Conservation (phyloP, 2,888 invertebrate species). For the Philereme transversata region DNA sequence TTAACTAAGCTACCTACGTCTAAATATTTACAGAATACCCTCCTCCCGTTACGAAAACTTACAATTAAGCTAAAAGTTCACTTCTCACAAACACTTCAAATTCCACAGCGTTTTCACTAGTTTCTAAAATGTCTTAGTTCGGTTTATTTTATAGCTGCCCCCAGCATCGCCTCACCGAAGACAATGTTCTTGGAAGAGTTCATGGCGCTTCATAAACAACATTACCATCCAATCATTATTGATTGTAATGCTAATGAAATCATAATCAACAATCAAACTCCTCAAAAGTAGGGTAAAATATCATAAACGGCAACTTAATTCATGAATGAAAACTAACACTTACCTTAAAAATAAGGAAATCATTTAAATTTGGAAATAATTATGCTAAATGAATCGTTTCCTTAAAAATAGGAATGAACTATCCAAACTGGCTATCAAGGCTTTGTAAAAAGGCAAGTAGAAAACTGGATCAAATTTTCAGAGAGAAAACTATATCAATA, state of each 20-base stretch:
- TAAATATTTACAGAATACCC: slow-evolving; percentile 70
- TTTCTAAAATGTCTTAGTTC: slow-evolving; percentile 34
- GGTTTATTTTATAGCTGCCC: slow-evolving; percentile 46
- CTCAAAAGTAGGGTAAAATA: slow-evolving; percentile 18
- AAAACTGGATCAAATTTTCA: not conserved
- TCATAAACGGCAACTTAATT: slow-evolving; percentile 7
- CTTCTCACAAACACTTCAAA: slow-evolving; percentile 57
- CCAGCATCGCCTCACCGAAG: slow-evolving; percentile 75
- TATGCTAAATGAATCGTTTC: not conserved
- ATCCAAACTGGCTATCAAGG: slow-evolving; percentile 1
- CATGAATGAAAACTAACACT: not conserved
- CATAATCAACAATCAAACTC: slow-evolving; percentile 14
- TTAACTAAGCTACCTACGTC: slow-evolving; percentile 53
- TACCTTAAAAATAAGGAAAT: slow-evolving; percentile 8
- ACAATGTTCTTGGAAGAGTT: slow-evolving; percentile 74
- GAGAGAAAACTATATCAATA: not conserved
- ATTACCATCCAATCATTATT: slow-evolving; percentile 12
- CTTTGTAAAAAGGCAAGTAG: not conserved
- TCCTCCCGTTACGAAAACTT: slow-evolving; percentile 54
- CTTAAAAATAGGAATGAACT: not conserved
- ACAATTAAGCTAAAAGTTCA: slow-evolving; percentile 48
- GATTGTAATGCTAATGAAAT: slow-evolving; percentile 15
- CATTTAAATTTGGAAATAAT: not conserved
- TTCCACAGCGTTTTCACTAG: slow-evolving; percentile 56
- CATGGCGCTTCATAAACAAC: slow-evolving; percentile 28